phyloP scores from a whole-genome alignment of 1,140 invertebrate genomes.

The Drosophila truncata region DNA sequence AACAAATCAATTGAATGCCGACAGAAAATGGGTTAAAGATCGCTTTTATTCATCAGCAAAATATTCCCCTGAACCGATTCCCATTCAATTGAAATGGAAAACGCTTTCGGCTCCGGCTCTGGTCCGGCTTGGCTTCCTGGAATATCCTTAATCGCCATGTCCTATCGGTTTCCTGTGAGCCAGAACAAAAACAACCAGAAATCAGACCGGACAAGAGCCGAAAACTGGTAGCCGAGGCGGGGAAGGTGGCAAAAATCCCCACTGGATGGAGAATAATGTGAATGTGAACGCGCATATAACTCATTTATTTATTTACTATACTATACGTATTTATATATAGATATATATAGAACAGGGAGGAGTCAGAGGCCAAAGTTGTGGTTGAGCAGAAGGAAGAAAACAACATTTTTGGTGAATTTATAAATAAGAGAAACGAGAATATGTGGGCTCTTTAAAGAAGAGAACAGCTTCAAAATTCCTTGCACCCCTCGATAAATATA shows the following conservation, averaged over 20 bases:
- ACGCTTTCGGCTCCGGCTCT: slow-evolving; percentile 27
- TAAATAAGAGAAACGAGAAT: slow-evolving; percentile 20
- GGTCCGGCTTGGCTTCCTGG: slow-evolving; percentile 41
- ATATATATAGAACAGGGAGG: slow-evolving; percentile 6
- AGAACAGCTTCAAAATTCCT: slow-evolving; percentile 5
- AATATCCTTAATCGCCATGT: slow-evolving; percentile 74
- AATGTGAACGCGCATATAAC: slow-evolving; percentile 76
- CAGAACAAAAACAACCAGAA: slow-evolving; percentile 56
- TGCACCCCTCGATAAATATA: slow-evolving; percentile 4
- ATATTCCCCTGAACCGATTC: slow-evolving; percentile 18
- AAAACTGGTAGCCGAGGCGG: slow-evolving; percentile 43
- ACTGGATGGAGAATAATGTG: slow-evolving; percentile 65
- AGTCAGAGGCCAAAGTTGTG: slow-evolving; percentile 17
- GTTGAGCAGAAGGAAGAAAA: slow-evolving; percentile 16
- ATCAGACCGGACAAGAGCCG: slow-evolving; percentile 55
- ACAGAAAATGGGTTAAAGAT: slow-evolving; percentile 22
- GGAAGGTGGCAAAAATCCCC: slow-evolving; percentile 33
- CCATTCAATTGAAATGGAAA: slow-evolving; percentile 68
- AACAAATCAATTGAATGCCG: not conserved
- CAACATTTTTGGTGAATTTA: slow-evolving; percentile 24
- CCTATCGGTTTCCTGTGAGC: slow-evolving; percentile 75
- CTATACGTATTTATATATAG: not conserved
- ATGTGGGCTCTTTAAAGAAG: slow-evolving; percentile 26
- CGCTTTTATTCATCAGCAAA: slow-evolving; percentile 21
- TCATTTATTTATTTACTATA: slow-evolving; percentile 81